phyloP scores from a whole-genome alignment of 2,797 vertebrate genomes.

The Anabacerthia variegaticeps region DNA sequence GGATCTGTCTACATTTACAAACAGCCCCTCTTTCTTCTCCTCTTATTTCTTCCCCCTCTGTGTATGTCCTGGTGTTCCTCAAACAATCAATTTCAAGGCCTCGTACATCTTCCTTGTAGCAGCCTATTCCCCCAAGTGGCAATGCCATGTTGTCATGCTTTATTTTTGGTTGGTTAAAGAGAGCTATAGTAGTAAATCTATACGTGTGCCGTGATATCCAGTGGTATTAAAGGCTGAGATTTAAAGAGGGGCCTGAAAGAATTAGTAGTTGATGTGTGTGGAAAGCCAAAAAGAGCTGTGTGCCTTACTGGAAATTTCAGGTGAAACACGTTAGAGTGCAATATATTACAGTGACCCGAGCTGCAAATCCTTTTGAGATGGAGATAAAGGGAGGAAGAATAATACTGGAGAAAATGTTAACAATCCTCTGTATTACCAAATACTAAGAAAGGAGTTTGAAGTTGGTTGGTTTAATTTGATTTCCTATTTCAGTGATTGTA shows the following conservation, averaged over 20 bases:
- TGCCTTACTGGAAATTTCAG: conserved; percentile 33
- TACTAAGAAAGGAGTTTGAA: not conserved
- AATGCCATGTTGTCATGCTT: not conserved
- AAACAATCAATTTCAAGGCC: conserved; percentile 13
- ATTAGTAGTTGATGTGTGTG: not conserved
- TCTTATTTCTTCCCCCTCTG: not conserved
- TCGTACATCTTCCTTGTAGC: not conserved
- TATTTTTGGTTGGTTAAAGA: not conserved
- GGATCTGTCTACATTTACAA: not conserved
- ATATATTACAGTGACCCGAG: not conserved
- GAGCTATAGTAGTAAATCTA: not conserved
- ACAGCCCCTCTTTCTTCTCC: not conserved
- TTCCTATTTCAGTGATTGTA: not conserved
- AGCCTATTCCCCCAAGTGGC: not conserved
- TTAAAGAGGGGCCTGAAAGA: conserved; percentile 6
- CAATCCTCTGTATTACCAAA: not conserved
- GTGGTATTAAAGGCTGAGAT: conserved; percentile 15
- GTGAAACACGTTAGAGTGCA: not conserved
- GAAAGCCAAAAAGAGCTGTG: not conserved
- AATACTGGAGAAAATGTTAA: not conserved
- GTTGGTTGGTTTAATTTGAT: not conserved
- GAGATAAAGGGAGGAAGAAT: not conserved
- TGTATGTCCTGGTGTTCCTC: not conserved
- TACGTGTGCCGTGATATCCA: not conserved
- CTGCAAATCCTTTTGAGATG: conserved; percentile 32